phyloP scores from a whole-genome alignment of 2,888 invertebrate species.

The Mamestra brassicae region DNA sequence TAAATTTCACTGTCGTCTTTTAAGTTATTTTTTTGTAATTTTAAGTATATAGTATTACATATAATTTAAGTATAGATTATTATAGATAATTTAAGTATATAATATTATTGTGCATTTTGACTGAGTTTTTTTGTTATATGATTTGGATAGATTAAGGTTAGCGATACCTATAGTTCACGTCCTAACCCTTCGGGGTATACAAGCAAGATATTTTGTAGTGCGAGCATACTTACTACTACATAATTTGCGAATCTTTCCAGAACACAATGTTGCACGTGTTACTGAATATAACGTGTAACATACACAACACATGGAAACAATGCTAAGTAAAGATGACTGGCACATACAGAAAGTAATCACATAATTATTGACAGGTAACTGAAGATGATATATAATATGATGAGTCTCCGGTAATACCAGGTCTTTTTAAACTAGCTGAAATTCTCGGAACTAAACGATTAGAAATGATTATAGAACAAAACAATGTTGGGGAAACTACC shows the following conservation, averaged over 20 bases:
- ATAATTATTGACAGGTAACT: slow-evolving; percentile 39
- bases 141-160: too few species aligned
- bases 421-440: slow-evolving; percentile 8
- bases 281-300: slow-evolving; percentile 1
- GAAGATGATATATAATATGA: slow-evolving; percentile 43
- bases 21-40: too few species aligned
- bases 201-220: too few species aligned
- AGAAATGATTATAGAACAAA: slow-evolving; percentile 29
- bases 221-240: not conserved
- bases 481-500: slow-evolving; percentile 20
- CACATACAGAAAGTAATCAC: slow-evolving; percentile 42
- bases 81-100: too few species aligned
- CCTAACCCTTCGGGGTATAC: too few species aligned
- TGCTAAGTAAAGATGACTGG: slow-evolving; percentile 45
- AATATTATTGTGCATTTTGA: too few species aligned
- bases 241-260: not conserved
- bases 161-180: too few species aligned
- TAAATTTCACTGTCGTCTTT: too few species aligned
- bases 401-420: slow-evolving; percentile 7
- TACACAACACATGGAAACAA: slow-evolving; percentile 16
- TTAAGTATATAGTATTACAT: too few species aligned
- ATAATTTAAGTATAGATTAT: too few species aligned
- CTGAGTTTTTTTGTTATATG: too few species aligned
- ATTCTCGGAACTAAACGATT: slow-evolving; percentile 39
- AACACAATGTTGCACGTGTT: not conserved